Evolutionary conservation across 1,140 invertebrate genomes (phyloP).

Genomic region (Trypoxylus dichotomus): DNA sequence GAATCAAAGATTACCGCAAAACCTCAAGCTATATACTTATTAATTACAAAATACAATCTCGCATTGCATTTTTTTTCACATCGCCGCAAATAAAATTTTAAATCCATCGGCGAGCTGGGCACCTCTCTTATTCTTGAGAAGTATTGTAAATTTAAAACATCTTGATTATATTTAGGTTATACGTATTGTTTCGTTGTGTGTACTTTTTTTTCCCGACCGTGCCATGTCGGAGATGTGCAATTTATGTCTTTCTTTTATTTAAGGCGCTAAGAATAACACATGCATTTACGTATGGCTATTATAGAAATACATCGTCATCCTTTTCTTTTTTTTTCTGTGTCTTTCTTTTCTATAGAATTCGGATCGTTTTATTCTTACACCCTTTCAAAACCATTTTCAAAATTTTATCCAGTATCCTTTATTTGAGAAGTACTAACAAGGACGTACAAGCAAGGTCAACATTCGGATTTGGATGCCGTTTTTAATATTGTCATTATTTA

Average conservation of each 20-base stretch:
- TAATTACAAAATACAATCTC: constrained; percentile 32
- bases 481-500: no score
- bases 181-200: constrained; percentile 15
- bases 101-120: not conserved
- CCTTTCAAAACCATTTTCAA: no score
- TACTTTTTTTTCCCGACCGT: not conserved
- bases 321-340: not conserved
- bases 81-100: constrained; percentile 14
- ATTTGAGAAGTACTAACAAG: no score
- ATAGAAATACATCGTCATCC: not conserved
- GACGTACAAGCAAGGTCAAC: no score
- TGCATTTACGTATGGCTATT: not conserved
- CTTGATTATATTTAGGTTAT: constrained; percentile 31
- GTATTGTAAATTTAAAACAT: constrained; percentile 30
- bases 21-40: constrained; percentile 30
- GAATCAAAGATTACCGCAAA: not conserved
- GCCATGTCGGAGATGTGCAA: not conserved
- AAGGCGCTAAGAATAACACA: constrained; percentile 2
- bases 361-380: no score
- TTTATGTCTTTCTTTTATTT: constrained; percentile 16
- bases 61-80: constrained; percentile 16
- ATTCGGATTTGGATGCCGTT: no score
- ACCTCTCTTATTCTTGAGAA: not conserved
- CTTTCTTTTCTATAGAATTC: not conserved
- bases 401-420: no score